Evolutionary conservation across 1,140 invertebrate genomes (phyloP).

Genomic region (Tribolium madens): DNA sequence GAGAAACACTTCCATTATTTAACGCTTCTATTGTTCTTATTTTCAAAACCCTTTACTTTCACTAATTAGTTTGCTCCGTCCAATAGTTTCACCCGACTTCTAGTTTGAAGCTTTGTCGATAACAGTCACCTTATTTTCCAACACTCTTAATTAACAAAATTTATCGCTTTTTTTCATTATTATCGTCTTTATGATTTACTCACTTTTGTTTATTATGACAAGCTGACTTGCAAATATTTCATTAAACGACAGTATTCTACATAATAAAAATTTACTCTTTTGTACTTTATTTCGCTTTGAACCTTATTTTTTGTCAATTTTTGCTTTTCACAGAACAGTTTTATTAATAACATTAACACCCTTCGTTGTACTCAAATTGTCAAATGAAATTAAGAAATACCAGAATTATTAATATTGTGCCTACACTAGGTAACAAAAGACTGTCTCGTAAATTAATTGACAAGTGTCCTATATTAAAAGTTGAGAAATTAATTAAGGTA

Average conservation of each 20-base stretch:
- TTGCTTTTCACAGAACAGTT: constrained; percentile 3
- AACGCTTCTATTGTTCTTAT: constrained; percentile 14
- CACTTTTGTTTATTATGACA: background rate
- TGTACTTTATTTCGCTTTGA: background rate
- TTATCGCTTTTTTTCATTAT: background rate
- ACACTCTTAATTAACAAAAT: constrained; percentile 11
- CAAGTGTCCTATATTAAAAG: too few relatives aligned
- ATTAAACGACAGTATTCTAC: background rate
- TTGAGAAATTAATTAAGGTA: too few relatives aligned
- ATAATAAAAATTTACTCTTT: constrained; percentile 3
- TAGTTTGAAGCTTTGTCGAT: constrained; percentile 18
- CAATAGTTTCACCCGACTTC: constrained; percentile 2
- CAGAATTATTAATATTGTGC: too few relatives aligned
- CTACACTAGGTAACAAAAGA: too few relatives aligned
- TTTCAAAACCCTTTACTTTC: constrained; percentile 27
- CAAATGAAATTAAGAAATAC: background rate
- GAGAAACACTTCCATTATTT: constrained; percentile 21
- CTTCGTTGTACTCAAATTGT: background rate
- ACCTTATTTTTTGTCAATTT: background rate
- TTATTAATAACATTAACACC: background rate
- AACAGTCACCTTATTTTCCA: background rate
- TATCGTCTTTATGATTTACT: background rate
- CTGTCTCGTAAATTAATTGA: too few relatives aligned
- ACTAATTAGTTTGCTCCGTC: constrained; percentile 6
- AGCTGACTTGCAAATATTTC: background rate